phyloP scores from a whole-genome alignment of 1,140 invertebrate genomes.

The Helicorthomorpha holstii region DNA sequence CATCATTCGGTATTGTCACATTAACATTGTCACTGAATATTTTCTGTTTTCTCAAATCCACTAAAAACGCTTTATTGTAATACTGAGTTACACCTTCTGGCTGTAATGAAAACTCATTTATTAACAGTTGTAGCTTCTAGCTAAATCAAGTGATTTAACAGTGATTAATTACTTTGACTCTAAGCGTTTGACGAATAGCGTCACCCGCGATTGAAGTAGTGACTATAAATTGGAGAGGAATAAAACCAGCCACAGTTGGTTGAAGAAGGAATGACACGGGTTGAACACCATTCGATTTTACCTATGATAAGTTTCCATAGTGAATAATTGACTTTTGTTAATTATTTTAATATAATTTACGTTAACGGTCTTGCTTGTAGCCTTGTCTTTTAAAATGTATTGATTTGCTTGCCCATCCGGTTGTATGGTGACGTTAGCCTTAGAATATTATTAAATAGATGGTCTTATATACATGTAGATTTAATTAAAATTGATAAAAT shows the following conservation, averaged over 20 bases:
- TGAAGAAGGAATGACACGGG: constrained; percentile 54
- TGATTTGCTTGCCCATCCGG: too few species aligned
- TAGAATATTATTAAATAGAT: too few species aligned
- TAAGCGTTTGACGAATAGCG: constrained; percentile 44
- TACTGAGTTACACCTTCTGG: constrained; percentile 60
- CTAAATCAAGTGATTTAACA: background rate
- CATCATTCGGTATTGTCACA: background rate
- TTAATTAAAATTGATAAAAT: too few species aligned
- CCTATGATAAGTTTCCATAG: too few species aligned
- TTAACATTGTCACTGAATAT: background rate
- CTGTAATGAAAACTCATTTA: constrained; percentile 22
- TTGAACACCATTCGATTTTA: too few species aligned
- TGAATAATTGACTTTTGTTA: too few species aligned
- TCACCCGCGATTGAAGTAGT: constrained; percentile 47
- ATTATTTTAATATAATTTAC: too few species aligned
- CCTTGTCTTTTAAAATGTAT: too few species aligned
- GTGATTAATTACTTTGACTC: constrained; percentile 59
- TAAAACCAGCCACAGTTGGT: constrained; percentile 52
- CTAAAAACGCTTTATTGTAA: constrained; percentile 50
- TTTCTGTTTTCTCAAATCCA: constrained; percentile 31
- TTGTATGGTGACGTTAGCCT: too few species aligned
- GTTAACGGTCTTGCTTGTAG: too few species aligned
- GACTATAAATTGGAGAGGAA: constrained; percentile 55
- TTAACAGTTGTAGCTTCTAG: background rate
- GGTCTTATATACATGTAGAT: too few species aligned